A percentile compares a stretch with the other conserved stretches of the same genome.
Evolutionary conservation across 2,797 vertebrate species (phyloP).

Genomic region (Iguana delicatissima): DNA sequence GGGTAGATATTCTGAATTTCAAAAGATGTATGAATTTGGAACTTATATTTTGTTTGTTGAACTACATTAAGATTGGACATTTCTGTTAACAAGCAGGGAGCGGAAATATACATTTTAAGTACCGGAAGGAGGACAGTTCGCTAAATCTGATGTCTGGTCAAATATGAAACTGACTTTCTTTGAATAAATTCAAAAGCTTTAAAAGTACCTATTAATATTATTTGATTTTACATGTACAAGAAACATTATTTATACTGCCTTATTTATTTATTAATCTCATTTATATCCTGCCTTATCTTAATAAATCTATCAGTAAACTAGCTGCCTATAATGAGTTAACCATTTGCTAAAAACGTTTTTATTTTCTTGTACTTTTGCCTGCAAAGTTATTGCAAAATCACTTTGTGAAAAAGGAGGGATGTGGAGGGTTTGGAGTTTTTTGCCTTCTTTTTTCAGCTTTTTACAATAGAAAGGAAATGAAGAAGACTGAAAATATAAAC

Average conservation of each 20-base stretch:
- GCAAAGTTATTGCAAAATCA: neutral
- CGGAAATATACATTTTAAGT: neutral
- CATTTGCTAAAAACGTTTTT: neutral
- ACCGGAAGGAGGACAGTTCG: neutral
- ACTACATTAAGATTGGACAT: neutral
- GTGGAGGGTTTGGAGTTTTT: no score
- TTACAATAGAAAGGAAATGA: no score
- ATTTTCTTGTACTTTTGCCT: neutral
- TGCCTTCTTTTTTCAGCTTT: no score
- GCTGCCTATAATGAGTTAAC: neutral
- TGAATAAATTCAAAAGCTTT: neutral
- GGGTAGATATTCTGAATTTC: neutral
- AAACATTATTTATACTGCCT: neutral
- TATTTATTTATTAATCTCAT: no score
- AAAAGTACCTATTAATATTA: neutral
- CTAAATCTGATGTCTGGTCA: neutral
- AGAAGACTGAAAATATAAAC: no score
- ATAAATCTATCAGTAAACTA: neutral
- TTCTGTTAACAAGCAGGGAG: neutral
- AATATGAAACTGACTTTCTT: neutral
- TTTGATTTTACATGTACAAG: neutral
- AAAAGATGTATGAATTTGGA: no score
- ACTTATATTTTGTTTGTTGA: no score
- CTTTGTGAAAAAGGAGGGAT: no score
- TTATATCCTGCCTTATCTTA: neutral